Evolutionary conservation across 23 tunicate species (phyloP).

Genomic region (Aplidium turbinatum): DNA sequence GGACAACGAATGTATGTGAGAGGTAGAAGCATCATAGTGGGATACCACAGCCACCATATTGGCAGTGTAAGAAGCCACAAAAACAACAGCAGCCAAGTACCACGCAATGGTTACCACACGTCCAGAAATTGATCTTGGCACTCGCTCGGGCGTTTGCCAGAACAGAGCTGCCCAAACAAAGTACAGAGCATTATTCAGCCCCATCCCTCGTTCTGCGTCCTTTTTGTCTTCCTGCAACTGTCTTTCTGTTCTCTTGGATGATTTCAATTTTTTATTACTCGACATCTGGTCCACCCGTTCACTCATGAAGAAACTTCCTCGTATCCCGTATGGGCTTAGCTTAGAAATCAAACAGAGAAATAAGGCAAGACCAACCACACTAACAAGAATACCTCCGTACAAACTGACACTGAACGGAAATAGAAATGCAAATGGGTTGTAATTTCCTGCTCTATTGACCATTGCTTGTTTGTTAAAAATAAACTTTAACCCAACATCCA

Average conservation of each 20-base stretch:
- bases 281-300: conserved; percentile 34
- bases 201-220: conserved; percentile 77
- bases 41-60: conserved; percentile 82
- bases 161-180: conserved; percentile 95
- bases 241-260: conserved; percentile 13
- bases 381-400: conserved; percentile 44
- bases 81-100: conserved; percentile 85
- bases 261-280: background rate
- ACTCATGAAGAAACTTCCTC: conserved; percentile 80
- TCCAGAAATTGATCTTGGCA: conserved; percentile 84
- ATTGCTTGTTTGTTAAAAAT: conserved; percentile 24
- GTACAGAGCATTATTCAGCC: conserved; percentile 78
- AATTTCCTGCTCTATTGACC: conserved; percentile 11
- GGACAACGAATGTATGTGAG: conserved; percentile 27
- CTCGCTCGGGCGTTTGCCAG: conserved; percentile 95
- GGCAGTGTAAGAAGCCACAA: conserved; percentile 88
- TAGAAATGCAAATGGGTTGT: conserved; percentile 77
- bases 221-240: conserved; percentile 42
- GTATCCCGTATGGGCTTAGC: conserved; percentile 78
- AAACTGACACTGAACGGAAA: conserved; percentile 54
- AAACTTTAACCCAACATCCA: conserved; percentile 70
- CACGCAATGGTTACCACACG: conserved; percentile 67
- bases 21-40: conserved; percentile 5
- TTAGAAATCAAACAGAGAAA: conserved; percentile 66
- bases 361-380: conserved; percentile 53